These are phyloP conservation scores for Maconellicoccus hirsutus DNA, from an alignment of 1,140 invertebrate genomes.

Conservation along the genomic window DNA sequence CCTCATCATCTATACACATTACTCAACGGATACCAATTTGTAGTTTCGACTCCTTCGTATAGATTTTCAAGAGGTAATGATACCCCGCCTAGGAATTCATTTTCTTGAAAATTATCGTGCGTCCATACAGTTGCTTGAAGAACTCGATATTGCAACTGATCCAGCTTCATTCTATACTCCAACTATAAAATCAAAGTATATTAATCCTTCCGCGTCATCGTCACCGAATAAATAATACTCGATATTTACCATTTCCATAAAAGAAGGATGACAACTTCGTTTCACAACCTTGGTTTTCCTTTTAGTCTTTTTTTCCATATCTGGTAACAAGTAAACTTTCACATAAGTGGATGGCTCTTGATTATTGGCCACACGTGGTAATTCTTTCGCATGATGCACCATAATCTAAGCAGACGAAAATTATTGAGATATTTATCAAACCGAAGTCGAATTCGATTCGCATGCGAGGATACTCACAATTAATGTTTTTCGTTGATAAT, in stretches of 20 bases:
- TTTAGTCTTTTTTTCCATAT: conserved; percentile 80
- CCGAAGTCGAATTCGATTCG: background rate
- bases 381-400: conserved; percentile 75
- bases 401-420: conserved; percentile 44
- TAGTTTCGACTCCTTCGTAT: conserved; percentile 61
- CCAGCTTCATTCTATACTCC: conserved; percentile 74
- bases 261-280: conserved; percentile 85
- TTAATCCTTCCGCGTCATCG: too few relatives aligned
- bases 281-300: conserved; percentile 88
- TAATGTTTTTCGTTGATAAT: conserved; percentile 66
- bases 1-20: conserved; percentile 36
- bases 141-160: conserved; percentile 57
- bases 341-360: conserved; percentile 83
- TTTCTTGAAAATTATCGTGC: conserved; percentile 88
- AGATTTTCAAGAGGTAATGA: conserved; percentile 58
- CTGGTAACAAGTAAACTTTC: conserved; percentile 84
- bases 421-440: background rate
- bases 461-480: conserved; percentile 37
- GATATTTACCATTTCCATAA: conserved; percentile 85
- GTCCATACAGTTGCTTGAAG: conserved; percentile 91
- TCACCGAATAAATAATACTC: background rate
- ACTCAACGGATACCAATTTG: conserved; percentile 63
- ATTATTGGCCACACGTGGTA: conserved; percentile 57
- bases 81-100: conserved; percentile 84
- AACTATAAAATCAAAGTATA: conserved; percentile 51